Evolutionary conservation across 2,797 vertebrate genomes (phyloP).

Genomic region (Sebastes diaconus): DNA sequence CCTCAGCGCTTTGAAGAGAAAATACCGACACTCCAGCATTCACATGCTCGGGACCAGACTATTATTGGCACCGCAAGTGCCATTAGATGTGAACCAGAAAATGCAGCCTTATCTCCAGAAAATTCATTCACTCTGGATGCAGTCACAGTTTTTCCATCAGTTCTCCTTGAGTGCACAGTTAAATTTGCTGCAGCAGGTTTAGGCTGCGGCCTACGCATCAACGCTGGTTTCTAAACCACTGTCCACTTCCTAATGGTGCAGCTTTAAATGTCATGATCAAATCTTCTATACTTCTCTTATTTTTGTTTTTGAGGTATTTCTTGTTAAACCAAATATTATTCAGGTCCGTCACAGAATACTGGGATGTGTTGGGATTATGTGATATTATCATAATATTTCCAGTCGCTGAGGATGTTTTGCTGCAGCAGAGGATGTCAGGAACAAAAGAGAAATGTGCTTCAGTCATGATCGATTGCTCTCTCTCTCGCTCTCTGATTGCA

Average conservation of each 20-base stretch:
- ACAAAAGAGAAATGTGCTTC: not conserved
- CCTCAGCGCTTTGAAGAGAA: not conserved
- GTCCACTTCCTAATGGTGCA: not conserved
- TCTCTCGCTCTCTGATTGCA: not conserved
- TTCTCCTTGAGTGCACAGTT: conserved; percentile 40
- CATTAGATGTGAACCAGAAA: conserved; percentile 33
- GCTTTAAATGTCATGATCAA: not conserved
- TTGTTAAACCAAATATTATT: not conserved
- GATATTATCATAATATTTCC: not conserved
- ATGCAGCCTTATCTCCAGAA: conserved; percentile 30
- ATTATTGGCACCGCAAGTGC: conserved; percentile 15
- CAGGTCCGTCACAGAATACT: not conserved
- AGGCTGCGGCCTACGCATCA: not conserved
- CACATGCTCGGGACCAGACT: conserved; percentile 2
- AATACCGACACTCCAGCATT: not conserved
- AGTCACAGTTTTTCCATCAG: conserved; percentile 50
- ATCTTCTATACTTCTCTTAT: not conserved
- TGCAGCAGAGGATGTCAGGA: conserved; percentile 1
- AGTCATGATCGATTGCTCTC: conserved; percentile 2
- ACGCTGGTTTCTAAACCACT: conserved; percentile 12
- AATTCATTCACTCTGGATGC: conserved; percentile 46
- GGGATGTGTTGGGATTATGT: not conserved
- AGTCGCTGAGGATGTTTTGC: not conserved
- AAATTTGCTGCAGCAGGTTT: conserved; percentile 33
- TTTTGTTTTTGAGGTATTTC: not conserved